Evolutionary conservation across 1,140 invertebrate genomes (phyloP).

Genomic region (Drosophila truncata): DNA sequence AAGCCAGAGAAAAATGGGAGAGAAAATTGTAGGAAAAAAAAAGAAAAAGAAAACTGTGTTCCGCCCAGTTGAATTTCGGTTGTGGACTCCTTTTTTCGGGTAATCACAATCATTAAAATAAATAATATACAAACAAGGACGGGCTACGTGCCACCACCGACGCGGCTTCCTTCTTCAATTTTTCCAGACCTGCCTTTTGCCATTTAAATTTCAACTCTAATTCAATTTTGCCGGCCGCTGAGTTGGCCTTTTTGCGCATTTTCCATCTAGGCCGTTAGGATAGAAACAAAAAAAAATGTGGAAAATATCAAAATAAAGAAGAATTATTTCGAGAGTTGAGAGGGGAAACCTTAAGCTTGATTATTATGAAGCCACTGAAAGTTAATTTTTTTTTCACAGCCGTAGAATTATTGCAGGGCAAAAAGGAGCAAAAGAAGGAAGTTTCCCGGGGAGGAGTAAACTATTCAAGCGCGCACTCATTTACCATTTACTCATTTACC

Average conservation of each 20-base stretch:
- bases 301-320: slow-evolving; percentile 41
- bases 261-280: slow-evolving; percentile 35
- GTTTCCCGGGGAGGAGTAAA: slow-evolving; percentile 48
- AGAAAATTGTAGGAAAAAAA: neutral
- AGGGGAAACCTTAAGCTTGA: slow-evolving; percentile 66
- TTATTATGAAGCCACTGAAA: slow-evolving; percentile 68
- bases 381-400: slow-evolving; percentile 37
- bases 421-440: slow-evolving; percentile 6
- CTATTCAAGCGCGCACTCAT: slow-evolving; percentile 78
- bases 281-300: slow-evolving; percentile 1
- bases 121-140: slow-evolving; percentile 67
- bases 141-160: slow-evolving; percentile 16
- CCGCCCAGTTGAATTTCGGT: slow-evolving; percentile 50
- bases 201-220: slow-evolving; percentile 80
- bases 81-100: slow-evolving; percentile 47
- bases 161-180: slow-evolving; percentile 1
- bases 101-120: slow-evolving; percentile 74
- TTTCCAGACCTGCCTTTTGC: slow-evolving; percentile 28
- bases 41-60: slow-evolving; percentile 32
- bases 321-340: slow-evolving; percentile 40
- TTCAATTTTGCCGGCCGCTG: slow-evolving; percentile 76
- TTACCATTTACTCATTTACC: slow-evolving; percentile 53
- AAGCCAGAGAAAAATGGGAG: neutral
- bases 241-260: slow-evolving; percentile 63
- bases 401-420: slow-evolving; percentile 27